Percentiles rank a stretch among this genome's conserved stretches.
phyloP scores from a whole-genome alignment of 2,888 invertebrate species.

The Geotrupes spiniger region DNA sequence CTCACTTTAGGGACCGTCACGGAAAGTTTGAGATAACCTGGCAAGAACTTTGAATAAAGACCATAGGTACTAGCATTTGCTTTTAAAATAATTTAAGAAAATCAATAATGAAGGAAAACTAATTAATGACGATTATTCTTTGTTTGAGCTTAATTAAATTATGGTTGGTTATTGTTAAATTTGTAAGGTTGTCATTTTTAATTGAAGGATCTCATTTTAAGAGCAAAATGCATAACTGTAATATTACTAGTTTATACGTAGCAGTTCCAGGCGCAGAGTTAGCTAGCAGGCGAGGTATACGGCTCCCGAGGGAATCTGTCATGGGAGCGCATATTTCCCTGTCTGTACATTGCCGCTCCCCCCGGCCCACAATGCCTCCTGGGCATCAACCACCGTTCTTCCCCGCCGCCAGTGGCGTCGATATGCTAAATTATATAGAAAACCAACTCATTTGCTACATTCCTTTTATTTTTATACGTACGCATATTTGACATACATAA shows the following conservation, averaged over 20 bases:
- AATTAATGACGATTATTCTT: too few species aligned
- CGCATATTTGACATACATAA: not conserved
- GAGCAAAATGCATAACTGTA: slow-evolving; percentile 35
- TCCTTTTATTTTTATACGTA: not conserved
- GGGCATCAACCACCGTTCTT: slow-evolving; percentile 35
- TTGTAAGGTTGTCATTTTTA: slow-evolving; percentile 25
- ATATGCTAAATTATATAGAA: slow-evolving; percentile 20
- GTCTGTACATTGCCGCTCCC: slow-evolving; percentile 40
- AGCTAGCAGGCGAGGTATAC: slow-evolving; percentile 42
- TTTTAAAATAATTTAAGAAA: slow-evolving; percentile 4
- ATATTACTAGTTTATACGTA: slow-evolving; percentile 41
- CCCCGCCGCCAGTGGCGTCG: slow-evolving; percentile 31
- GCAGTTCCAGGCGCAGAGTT: slow-evolving; percentile 36
- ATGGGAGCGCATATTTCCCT: slow-evolving; percentile 47
- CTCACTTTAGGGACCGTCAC: slow-evolving; percentile 21
- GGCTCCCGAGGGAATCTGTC: slow-evolving; percentile 42
- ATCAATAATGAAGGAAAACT: not conserved
- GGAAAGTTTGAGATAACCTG: slow-evolving; percentile 26
- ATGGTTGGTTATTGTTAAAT: too few species aligned
- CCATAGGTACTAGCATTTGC: slow-evolving; percentile 23
- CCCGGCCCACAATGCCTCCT: slow-evolving; percentile 35
- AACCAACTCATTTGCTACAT: slow-evolving; percentile 17
- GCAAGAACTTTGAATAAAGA: slow-evolving; percentile 24
- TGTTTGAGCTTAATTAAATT: too few species aligned
- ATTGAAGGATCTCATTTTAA: slow-evolving; percentile 31